Evolutionary conservation across 2,888 invertebrate genomes (phyloP).

Genomic region (Drosophila tanythrix): DNA sequence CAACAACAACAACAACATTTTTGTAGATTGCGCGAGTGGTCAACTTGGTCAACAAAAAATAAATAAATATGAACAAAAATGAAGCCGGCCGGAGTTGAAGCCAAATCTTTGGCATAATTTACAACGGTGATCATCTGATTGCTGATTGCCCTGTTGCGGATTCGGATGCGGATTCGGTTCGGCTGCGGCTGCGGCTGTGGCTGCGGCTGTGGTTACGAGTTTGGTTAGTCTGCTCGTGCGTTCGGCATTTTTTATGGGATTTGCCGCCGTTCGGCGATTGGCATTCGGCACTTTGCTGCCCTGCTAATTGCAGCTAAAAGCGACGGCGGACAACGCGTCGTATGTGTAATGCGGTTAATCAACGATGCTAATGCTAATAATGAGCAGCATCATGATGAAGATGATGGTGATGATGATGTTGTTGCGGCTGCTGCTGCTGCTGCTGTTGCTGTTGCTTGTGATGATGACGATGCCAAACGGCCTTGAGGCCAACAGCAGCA

Average conservation of each 20-base stretch:
- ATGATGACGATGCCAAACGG: constrained; percentile 54
- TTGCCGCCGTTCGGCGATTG: constrained; percentile 12
- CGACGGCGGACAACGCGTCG: constrained; percentile 63
- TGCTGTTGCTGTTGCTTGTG: constrained; percentile 20
- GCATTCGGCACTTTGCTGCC: constrained; percentile 48
- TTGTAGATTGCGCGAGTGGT: constrained; percentile 50
- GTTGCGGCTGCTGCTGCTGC: constrained; percentile 21
- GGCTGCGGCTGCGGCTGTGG: not conserved
- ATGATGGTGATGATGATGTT: constrained; percentile 7
- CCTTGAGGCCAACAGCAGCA: constrained; percentile 74
- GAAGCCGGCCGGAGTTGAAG: constrained; percentile 40
- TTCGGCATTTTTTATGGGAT: constrained; percentile 2
- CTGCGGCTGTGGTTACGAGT: not conserved
- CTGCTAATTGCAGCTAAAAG: constrained; percentile 76
- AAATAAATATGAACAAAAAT: constrained; percentile 3
- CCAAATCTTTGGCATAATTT: constrained; percentile 65
- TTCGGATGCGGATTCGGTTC: constrained; percentile 26
- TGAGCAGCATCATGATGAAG: constrained; percentile 12
- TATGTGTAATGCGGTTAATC: constrained; percentile 78
- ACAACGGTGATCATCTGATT: constrained; percentile 55
- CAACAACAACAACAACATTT: constrained; percentile 25
- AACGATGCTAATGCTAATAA: constrained; percentile 50
- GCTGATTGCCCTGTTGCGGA: constrained; percentile 43
- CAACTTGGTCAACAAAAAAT: constrained; percentile 42
- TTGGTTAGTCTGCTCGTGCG: not conserved